Conservation (phyloP, 1,140 invertebrate species). For the Musca vetustissima region DNA sequence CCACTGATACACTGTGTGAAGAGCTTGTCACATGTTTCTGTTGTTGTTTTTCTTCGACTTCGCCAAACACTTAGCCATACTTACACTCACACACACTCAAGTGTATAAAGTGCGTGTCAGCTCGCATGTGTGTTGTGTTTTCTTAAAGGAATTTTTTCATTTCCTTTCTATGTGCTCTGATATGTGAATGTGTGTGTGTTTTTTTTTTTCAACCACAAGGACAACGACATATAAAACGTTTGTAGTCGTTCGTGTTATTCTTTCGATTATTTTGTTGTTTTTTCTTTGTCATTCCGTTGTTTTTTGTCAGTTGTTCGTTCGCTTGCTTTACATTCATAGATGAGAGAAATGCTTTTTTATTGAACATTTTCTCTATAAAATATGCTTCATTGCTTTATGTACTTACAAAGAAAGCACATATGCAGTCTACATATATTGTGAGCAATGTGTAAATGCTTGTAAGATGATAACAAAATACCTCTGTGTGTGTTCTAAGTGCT, state of each 20-base stretch:
- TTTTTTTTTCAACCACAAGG: not conserved
- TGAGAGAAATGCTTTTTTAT: not conserved
- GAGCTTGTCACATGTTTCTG: not conserved
- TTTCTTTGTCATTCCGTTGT: too few species aligned
- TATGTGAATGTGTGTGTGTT: too few species aligned
- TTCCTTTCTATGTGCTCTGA: constrained; percentile 14
- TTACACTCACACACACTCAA: not conserved
- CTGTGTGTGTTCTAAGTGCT: too few species aligned
- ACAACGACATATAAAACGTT: constrained; percentile 2
- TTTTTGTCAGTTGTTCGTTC: too few species aligned
- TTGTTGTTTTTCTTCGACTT: not conserved
- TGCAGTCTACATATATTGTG: too few species aligned
- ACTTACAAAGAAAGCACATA: too few species aligned
- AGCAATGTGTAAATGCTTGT: not conserved
- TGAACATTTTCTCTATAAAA: constrained; percentile 18
- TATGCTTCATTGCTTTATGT: constrained; percentile 11
- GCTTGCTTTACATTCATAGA: too few species aligned
- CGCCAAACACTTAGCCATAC: not conserved
- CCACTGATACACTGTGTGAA: not conserved
- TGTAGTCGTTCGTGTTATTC: too few species aligned
- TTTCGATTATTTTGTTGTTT: too few species aligned
- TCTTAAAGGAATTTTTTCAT: constrained; percentile 17
- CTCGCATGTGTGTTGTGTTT: not conserved
- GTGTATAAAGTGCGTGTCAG: constrained; percentile 13
- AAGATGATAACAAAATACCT: not conserved